Percentiles rank a stretch among this genome's conserved stretches.
phyloP scores from a whole-genome alignment of 2,113 vertebrate genomes.

The Pomatorhinus ruficollis region DNA sequence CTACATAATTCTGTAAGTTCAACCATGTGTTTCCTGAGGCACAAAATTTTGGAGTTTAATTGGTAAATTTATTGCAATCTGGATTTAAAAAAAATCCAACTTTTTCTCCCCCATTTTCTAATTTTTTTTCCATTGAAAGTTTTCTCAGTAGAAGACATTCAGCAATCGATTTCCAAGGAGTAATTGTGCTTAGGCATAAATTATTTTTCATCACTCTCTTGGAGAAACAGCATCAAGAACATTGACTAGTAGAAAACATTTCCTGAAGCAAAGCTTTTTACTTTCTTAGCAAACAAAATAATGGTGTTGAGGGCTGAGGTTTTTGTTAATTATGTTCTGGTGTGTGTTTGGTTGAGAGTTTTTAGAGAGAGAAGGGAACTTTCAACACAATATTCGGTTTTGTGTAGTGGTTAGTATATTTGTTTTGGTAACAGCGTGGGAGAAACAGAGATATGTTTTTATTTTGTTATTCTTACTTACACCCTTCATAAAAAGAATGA shows the following conservation, averaged over 20 bases:
- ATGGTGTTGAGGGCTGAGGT: neutral
- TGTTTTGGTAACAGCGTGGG: neutral
- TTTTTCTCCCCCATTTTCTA: neutral
- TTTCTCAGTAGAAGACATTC: neutral
- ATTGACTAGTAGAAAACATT: neutral
- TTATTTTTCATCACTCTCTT: neutral
- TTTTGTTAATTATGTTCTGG: neutral
- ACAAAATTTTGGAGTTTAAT: neutral
- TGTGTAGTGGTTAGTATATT: neutral
- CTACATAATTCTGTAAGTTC: neutral
- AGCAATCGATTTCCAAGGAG: neutral
- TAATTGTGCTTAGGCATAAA: neutral
- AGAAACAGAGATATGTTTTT: neutral
- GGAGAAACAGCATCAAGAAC: neutral
- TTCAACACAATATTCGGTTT: neutral
- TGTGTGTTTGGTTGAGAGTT: neutral
- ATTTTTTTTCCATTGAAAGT: rapidly evolving
- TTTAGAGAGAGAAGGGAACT: neutral
- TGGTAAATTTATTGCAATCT: neutral
- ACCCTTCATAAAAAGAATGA: neutral
- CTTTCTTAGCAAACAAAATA: neutral
- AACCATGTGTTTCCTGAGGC: neutral
- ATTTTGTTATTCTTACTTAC: neutral
- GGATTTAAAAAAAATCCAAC: neutral
- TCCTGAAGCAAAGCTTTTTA: neutral